Evolutionary conservation across 2,888 invertebrate genomes (phyloP).

Genomic region (Spisula solida): DNA sequence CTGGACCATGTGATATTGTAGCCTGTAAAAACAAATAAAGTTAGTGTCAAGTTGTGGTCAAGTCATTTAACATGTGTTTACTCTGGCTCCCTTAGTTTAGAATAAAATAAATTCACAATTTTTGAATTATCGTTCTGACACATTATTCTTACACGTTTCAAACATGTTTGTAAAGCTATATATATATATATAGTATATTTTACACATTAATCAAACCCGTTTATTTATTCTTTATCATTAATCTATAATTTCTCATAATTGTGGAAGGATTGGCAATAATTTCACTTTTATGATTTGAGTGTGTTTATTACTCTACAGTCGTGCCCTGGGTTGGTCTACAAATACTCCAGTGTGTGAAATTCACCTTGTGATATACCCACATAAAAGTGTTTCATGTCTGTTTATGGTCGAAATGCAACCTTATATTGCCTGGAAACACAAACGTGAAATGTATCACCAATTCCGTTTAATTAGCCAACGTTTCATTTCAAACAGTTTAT

Average conservation of each 20-base stretch:
- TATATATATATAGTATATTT: too few relatives aligned
- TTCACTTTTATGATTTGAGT: not conserved
- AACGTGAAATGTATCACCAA: constrained; percentile 29
- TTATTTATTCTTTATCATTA: not conserved
- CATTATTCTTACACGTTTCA: not conserved
- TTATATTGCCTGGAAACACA: constrained; percentile 21
- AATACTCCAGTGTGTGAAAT: not conserved
- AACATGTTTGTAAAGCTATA: not conserved
- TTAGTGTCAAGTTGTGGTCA: not conserved
- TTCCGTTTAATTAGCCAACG: constrained; percentile 50
- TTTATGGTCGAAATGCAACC: constrained; percentile 18
- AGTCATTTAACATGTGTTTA: not conserved
- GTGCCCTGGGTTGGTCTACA: not conserved
- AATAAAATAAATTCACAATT: not conserved
- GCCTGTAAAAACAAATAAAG: not conserved
- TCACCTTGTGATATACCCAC: not conserved
- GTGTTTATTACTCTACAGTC: not conserved
- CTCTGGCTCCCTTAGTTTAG: not conserved
- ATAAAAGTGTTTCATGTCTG: not conserved
- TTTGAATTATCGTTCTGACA: not conserved
- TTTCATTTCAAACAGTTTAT: constrained; percentile 61
- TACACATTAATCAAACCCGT: not conserved
- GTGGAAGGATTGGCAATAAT: not conserved
- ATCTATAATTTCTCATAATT: not conserved
- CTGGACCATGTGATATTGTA: not conserved